A percentile compares a stretch with the other conserved stretches of the same genome.
phyloP scores from a whole-genome alignment of 2,797 vertebrate genomes.

The Acestrorhynchus altus region DNA sequence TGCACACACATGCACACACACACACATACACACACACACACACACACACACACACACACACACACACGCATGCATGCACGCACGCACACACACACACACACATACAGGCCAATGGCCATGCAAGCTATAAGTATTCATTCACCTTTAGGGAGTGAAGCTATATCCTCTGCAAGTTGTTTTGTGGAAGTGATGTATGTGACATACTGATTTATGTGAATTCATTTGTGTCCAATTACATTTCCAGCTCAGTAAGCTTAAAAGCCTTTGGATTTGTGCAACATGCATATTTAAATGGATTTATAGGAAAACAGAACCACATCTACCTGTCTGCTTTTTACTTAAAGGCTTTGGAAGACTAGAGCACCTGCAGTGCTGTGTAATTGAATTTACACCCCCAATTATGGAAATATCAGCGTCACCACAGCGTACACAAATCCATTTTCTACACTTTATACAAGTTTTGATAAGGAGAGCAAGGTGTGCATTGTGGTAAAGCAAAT shows the following conservation, averaged over 20 bases:
- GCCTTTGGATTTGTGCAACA: neutral
- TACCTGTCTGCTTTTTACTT: neutral
- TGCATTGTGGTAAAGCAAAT: conserved; percentile 28
- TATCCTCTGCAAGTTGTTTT: conserved; percentile 7
- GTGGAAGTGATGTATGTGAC: neutral
- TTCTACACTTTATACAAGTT: neutral
- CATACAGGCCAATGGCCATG: conserved; percentile 21
- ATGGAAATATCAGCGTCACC: neutral
- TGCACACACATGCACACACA: too few relatives aligned
- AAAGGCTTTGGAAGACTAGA: neutral
- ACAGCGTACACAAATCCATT: conserved; percentile 3
- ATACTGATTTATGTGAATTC: neutral
- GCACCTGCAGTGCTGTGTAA: neutral
- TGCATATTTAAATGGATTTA: neutral
- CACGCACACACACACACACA: conserved; percentile 10
- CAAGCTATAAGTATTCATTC: conserved; percentile 27
- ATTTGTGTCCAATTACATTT: neutral
- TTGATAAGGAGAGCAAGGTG: conserved; percentile 10
- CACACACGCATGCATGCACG: too few relatives aligned
- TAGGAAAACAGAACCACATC: neutral
- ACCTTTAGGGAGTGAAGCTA: conserved; percentile 2
- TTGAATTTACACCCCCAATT: conserved; percentile 12
- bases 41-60: too few relatives aligned
- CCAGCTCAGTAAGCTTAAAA: neutral
- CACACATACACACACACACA: too few relatives aligned